Evolutionary conservation across 1,140 invertebrate genomes (phyloP).

Genomic region (Zophobas morio): DNA sequence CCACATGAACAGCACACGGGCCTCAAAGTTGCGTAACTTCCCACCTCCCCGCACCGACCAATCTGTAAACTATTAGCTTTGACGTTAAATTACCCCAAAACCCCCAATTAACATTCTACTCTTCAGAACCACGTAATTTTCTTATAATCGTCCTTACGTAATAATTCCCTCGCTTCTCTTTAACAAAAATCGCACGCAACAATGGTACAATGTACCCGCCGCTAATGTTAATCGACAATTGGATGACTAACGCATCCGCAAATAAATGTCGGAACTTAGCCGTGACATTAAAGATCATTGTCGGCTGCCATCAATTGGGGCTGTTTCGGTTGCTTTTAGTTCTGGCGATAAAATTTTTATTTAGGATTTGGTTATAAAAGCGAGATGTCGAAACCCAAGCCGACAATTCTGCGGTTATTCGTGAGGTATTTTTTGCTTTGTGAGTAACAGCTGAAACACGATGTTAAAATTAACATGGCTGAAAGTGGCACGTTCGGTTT

Average conservation of each 20-base stretch:
- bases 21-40: not conserved
- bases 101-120: not conserved
- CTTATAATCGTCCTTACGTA: no score
- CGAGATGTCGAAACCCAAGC: not conserved
- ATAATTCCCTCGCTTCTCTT: not conserved
- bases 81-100: not conserved
- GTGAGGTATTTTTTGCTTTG: not conserved
- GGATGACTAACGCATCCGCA: slow-evolving; percentile 39
- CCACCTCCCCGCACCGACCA: not conserved
- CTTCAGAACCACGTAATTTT: no score
- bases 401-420: not conserved
- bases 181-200: slow-evolving; percentile 3
- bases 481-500: no score
- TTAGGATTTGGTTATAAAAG: not conserved
- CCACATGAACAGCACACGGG: no score
- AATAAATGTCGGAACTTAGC: slow-evolving; percentile 8
- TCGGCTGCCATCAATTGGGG: not conserved
- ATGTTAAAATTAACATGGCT: no score
- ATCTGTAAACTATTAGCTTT: not conserved
- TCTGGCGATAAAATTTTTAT: not conserved
- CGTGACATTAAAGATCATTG: not conserved
- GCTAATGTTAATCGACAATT: not conserved
- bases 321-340: not conserved
- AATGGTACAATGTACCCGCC: slow-evolving; percentile 3
- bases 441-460: not conserved